A percentile compares a stretch with the other conserved stretches of the same genome.
phyloP scores from a whole-genome alignment of 2,888 invertebrate genomes.

The Conomelus anceps region DNA sequence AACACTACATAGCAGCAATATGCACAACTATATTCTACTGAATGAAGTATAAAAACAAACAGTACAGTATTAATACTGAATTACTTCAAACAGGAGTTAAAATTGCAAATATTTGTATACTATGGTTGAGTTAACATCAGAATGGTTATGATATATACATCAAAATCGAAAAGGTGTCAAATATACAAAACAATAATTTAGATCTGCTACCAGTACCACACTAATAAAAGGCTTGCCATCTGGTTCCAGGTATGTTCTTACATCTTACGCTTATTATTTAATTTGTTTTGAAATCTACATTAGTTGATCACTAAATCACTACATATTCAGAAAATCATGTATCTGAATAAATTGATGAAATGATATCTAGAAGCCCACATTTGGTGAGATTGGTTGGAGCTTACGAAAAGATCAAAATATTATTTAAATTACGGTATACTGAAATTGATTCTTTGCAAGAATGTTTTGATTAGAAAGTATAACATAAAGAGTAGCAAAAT shows the following conservation, averaged over 20 bases:
- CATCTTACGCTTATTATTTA: too few relatives aligned
- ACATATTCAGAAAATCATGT: too few relatives aligned
- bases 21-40: not conserved
- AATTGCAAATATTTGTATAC: not conserved
- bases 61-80: not conserved
- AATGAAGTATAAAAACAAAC: not conserved
- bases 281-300: too few relatives aligned
- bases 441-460: too few relatives aligned
- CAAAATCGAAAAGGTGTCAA: not conserved
- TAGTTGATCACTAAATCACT: too few relatives aligned
- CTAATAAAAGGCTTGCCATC: not conserved
- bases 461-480: too few relatives aligned
- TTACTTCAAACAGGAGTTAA: not conserved
- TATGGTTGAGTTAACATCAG: not conserved
- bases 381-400: too few relatives aligned
- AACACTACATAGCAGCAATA: conserved; percentile 16
- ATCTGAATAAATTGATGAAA: too few relatives aligned
- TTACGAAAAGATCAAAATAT: too few relatives aligned
- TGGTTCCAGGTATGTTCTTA: not conserved
- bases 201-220: not conserved
- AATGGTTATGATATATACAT: not conserved
- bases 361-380: too few relatives aligned
- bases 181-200: not conserved
- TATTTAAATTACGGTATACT: too few relatives aligned
- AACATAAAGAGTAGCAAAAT: too few relatives aligned